Evolutionary conservation across 2,888 invertebrate species (phyloP).

Genomic region (Drosophila melanosoma): DNA sequence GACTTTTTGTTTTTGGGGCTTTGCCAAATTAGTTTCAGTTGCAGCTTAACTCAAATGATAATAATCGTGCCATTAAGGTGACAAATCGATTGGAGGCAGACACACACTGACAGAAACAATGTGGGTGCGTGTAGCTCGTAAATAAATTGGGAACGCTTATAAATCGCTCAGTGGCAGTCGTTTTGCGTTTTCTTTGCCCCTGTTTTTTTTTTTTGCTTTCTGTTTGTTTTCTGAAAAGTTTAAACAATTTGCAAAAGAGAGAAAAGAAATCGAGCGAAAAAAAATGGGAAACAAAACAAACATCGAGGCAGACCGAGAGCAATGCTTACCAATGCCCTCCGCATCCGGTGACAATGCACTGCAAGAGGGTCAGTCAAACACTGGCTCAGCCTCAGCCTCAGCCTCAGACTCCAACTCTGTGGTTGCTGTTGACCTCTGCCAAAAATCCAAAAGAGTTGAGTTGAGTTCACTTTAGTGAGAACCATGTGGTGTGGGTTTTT

Average conservation of each 20-base stretch:
- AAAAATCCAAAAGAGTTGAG: conserved; percentile 42
- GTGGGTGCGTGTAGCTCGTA: conserved; percentile 26
- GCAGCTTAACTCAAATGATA: conserved; percentile 46
- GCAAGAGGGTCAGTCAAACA: conserved; percentile 51
- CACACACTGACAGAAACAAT: background rate
- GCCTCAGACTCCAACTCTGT: conserved; percentile 22
- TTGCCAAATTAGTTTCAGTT: conserved; percentile 65
- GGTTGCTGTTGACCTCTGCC: conserved; percentile 38
- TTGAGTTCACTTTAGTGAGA: background rate
- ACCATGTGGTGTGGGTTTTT: conserved; percentile 20
- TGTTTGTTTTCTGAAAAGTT: conserved; percentile 55
- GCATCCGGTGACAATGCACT: conserved; percentile 73
- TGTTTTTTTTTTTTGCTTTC: conserved; percentile 18
- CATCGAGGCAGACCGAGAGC: conserved; percentile 38
- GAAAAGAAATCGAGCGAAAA: conserved; percentile 3
- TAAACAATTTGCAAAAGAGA: conserved; percentile 51
- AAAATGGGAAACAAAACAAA: conserved; percentile 47
- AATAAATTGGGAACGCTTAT: conserved; percentile 38
- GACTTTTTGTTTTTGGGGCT: conserved; percentile 62
- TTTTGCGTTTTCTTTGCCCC: conserved; percentile 28
- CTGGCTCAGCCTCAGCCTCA: conserved; percentile 24
- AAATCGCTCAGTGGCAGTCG: conserved; percentile 50
- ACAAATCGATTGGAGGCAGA: conserved; percentile 50
- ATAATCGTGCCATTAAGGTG: conserved; percentile 56
- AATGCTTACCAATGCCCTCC: conserved; percentile 16